Evolutionary conservation across 2,888 invertebrate genomes (phyloP).

Genomic region (Lucinisca nassula): DNA sequence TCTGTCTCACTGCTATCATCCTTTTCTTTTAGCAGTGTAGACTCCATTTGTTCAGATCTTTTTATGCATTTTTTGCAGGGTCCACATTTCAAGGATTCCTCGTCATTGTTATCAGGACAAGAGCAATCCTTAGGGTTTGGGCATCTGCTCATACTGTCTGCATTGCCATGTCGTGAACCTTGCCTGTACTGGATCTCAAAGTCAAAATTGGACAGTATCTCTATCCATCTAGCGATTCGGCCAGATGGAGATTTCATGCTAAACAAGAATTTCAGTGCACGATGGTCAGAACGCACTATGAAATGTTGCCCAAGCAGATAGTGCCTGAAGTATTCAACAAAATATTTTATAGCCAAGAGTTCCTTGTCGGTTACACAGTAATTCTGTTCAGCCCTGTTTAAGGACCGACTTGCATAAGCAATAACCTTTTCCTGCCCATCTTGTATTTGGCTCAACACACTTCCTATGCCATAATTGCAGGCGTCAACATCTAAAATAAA

Average conservation of each 20-base stretch:
- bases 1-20: not conserved
- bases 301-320: conserved; percentile 20
- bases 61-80: conserved; percentile 19
- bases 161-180: conserved; percentile 23
- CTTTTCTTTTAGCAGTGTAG: no score
- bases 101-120: no score
- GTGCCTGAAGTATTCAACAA: conserved; percentile 36
- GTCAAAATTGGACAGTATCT: conserved; percentile 21
- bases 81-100: no score
- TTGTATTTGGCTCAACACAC: conserved; percentile 55
- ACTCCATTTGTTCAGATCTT: conserved; percentile 9
- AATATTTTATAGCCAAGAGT: conserved; percentile 24
- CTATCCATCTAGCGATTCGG: conserved; percentile 33
- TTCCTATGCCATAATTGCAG: conserved; percentile 47
- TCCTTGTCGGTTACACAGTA: conserved; percentile 45
- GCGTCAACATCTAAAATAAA: conserved; percentile 57
- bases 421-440: conserved; percentile 44
- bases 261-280: conserved; percentile 22
- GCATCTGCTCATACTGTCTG: conserved; percentile 34
- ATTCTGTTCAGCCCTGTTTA: conserved; percentile 21
- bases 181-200: conserved; percentile 21
- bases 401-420: conserved; percentile 35
- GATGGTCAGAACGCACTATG: conserved; percentile 32
- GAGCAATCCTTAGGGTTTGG: conserved; percentile 38
- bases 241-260: conserved; percentile 25